Percentiles rank a stretch among this genome's conserved stretches.
Conservation (phyloP, 2,797 vertebrate genomes). For the Enteromius argenteus region DNA sequence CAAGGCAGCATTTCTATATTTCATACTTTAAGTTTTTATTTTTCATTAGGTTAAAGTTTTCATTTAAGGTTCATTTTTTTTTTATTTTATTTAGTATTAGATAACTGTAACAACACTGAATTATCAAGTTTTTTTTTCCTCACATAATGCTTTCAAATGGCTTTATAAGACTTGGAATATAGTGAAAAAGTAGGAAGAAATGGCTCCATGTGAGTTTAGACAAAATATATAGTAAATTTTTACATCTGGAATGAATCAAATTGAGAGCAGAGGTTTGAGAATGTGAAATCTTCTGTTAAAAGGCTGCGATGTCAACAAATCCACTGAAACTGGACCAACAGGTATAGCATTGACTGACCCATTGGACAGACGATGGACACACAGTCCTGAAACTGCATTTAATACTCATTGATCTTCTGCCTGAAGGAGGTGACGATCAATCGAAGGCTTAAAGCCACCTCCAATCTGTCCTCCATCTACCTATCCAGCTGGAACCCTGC, state of each 20-base stretch:
- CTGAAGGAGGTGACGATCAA: slow-evolving; percentile 1
- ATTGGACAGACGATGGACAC: not conserved
- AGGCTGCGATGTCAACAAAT: not conserved
- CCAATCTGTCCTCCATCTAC: not conserved
- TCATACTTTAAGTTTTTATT: not conserved
- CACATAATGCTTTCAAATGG: not conserved
- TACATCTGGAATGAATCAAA: not conserved
- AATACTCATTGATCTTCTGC: slow-evolving; percentile 3
- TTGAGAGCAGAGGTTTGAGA: not conserved
- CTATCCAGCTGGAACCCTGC: slow-evolving; percentile 10
- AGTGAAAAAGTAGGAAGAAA: not conserved
- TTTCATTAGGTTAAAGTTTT: not conserved
- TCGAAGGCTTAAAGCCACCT: slow-evolving; percentile 19
- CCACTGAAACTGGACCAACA: not conserved
- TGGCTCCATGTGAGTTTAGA: not conserved
- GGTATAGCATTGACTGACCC: not conserved
- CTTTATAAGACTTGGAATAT: not conserved
- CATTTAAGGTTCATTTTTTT: not conserved
- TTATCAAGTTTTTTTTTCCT: not conserved
- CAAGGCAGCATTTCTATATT: not conserved
- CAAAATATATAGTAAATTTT: not conserved
- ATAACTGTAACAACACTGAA: not conserved
- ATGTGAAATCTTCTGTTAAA: not conserved
- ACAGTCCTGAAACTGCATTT: slow-evolving; percentile 1
- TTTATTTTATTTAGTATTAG: not conserved